Evolutionary conservation across 2,113 vertebrate genomes (phyloP), one percentile per base, ranked within the genome.

Genomic region (Tyrannus savana): DNA sequence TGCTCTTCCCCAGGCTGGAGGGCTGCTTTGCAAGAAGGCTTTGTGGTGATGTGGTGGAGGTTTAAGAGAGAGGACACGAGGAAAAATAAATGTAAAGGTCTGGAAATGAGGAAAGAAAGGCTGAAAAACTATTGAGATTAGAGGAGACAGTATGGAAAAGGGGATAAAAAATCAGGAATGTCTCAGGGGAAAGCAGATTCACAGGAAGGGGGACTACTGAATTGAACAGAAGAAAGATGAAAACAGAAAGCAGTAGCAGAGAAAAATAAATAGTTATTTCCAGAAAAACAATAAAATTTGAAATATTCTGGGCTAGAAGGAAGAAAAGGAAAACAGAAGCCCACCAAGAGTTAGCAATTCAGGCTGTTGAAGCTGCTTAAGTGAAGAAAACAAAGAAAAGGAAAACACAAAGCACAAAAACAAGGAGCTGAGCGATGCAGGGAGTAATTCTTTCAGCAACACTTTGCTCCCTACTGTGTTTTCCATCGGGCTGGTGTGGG

Each of bases 211-310:
- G 27, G 35, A 78, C 93, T 87, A 85, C 47, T 44, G 56, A 44
- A 39, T 81, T 39, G 69, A 93, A 71, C 33, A 81, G 81, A 64
- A 81, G 67, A 52, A 46, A 87, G 73, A 89, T 84, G 76, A 92
- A 95, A 95, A 86, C 60, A 75, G 60, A 67, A 89, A 72, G 69
- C 56, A 89, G 17, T 39, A 63, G 84, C 68, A 81, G 76, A 78
- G 56, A n/a, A 92, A 93, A 90, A 87, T 10, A 95, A 93, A 95
- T 27, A 84, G 56, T 28, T 78, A 18, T 95, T 87, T 89, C 73
- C 86, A 91, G 56, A 75, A 84, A 93, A 93, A 67, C 76, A 89
- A 64, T 75, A 25, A 64, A n/a, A 42, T 49, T 74, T 47, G 55
- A 87, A 92, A 90, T 64, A 78, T 67, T 90, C 80, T 60, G 49